Percentiles rank a stretch among this genome's conserved stretches.
Conservation (phyloP, 2,113 vertebrate genomes). For the Chloebia gouldiae region DNA sequence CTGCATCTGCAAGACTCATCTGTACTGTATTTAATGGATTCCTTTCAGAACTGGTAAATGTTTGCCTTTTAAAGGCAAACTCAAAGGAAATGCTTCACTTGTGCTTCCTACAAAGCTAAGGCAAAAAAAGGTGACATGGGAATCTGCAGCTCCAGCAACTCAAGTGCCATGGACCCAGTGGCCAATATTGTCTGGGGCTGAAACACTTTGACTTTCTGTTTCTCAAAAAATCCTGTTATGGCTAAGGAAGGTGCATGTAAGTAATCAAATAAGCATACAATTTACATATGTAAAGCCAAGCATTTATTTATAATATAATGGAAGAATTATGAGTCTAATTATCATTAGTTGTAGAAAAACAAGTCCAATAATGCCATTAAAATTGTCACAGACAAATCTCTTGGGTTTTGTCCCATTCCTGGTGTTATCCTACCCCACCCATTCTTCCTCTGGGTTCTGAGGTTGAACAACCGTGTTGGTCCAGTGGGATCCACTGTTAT, state of each 20-base stretch:
- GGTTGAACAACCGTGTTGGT: neutral
- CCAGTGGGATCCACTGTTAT: neutral
- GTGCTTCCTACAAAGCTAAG: neutral
- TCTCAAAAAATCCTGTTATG: neutral
- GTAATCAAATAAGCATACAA: neutral
- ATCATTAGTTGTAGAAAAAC: neutral
- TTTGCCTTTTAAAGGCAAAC: neutral
- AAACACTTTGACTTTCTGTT: neutral
- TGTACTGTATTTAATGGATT: neutral
- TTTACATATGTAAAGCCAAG: neutral
- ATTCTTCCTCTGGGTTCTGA: neutral
- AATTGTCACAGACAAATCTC: neutral
- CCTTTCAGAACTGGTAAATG: neutral
- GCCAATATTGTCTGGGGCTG: neutral
- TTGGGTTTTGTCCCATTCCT: neutral
- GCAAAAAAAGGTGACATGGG: neutral
- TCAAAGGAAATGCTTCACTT: neutral
- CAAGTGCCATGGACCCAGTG: neutral
- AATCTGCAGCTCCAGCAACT: neutral
- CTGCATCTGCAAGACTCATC: neutral
- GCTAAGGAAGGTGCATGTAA: neutral
- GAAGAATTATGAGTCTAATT: neutral
- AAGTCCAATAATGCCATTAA: neutral
- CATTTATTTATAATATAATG: neutral
- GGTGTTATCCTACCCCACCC: neutral